A percentile compares a stretch with the other conserved stretches of the same genome.
These are phyloP conservation scores for Aphidius colemani DNA, from an alignment of 2,888 invertebrate species.

Conservation along the genomic window DNA sequence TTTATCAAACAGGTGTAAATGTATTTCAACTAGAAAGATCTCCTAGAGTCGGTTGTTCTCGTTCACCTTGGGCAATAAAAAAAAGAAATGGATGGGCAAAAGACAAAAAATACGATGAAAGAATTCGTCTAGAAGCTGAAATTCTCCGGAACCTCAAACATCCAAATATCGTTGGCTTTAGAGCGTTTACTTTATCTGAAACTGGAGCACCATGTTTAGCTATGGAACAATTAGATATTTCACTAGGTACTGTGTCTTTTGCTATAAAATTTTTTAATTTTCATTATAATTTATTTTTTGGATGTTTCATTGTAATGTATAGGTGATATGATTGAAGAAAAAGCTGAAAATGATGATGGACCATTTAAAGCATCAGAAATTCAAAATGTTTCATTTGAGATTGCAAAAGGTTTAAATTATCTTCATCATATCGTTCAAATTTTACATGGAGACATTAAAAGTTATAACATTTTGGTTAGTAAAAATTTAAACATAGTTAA, in stretches of 20 bases:
- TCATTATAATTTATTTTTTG: neutral
- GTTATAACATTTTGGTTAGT: constrained; percentile 79
- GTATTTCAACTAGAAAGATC: constrained; percentile 79
- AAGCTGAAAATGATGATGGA: constrained; percentile 61
- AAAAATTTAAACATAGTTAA: constrained; percentile 77
- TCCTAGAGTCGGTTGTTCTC: constrained; percentile 68
- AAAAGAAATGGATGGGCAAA: constrained; percentile 65
- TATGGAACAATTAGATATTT: constrained; percentile 78
- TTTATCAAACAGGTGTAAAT: constrained; percentile 67
- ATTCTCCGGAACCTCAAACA: constrained; percentile 73
- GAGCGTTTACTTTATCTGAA: constrained; percentile 63
- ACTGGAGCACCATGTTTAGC: constrained; percentile 70
- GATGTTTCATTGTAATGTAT: constrained; percentile 13
- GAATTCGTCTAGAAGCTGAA: constrained; percentile 74
- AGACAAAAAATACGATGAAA: constrained; percentile 61
- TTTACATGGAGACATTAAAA: constrained; percentile 84
- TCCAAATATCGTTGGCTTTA: constrained; percentile 83
- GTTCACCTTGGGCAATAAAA: constrained; percentile 89
- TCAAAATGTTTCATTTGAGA: constrained; percentile 69
- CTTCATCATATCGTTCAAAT: constrained; percentile 74
- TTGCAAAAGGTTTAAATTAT: constrained; percentile 75
- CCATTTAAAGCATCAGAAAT: constrained; percentile 70
- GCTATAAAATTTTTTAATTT: neutral
- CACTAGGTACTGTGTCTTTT: constrained; percentile 61
- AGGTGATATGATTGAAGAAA: constrained; percentile 74